Evolutionary conservation across 2,797 vertebrate species (phyloP).

Genomic region (Catharus ustulatus): DNA sequence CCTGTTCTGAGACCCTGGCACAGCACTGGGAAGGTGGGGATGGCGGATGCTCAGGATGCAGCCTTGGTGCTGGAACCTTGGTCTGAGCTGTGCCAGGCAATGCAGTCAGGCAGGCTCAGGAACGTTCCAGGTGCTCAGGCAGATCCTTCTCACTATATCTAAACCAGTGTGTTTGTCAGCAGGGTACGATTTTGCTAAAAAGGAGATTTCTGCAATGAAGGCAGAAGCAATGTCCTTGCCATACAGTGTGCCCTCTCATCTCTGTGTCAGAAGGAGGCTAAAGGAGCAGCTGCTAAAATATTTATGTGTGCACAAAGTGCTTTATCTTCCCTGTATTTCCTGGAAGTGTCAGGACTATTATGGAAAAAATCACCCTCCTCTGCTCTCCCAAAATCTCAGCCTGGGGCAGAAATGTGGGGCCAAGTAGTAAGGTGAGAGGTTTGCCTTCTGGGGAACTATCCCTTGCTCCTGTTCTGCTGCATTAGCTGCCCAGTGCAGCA

Average conservation of each 20-base stretch:
- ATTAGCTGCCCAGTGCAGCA: fast-evolving
- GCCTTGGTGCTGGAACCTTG: fast-evolving
- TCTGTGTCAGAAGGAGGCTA: fast-evolving
- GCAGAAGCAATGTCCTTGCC: background rate
- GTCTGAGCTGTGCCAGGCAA: background rate
- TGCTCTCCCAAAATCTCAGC: background rate
- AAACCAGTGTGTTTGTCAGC: background rate
- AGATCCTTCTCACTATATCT: background rate
- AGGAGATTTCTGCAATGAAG: background rate
- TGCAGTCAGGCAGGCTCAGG: fast-evolving
- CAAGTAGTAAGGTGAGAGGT: background rate
- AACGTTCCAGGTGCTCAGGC: background rate
- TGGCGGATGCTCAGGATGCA: fast-evolving
- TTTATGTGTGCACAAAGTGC: background rate
- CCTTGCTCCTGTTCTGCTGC: background rate
- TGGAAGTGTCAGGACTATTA: background rate
- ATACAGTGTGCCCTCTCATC: background rate
- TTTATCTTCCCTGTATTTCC: background rate
- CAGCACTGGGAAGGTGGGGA: background rate
- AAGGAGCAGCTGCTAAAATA: background rate
- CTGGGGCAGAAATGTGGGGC: background rate
- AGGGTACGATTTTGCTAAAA: background rate
- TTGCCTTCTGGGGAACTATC: background rate
- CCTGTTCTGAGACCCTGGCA: background rate
- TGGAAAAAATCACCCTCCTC: background rate